Conservation (phyloP, 2,113 vertebrate species). For the Nanorana parkeri region DNA sequence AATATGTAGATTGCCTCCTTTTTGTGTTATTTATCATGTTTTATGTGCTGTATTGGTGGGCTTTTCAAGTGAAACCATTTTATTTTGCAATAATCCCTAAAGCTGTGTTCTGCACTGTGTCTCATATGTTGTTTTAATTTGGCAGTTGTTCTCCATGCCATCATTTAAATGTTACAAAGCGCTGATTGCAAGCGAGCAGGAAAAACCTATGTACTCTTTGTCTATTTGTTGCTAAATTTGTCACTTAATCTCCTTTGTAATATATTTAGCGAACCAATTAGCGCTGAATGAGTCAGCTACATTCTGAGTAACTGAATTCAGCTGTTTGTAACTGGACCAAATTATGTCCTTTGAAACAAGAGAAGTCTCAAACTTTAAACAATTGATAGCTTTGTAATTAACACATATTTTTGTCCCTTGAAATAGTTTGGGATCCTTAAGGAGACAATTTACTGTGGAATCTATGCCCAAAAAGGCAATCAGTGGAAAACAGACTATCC, state of each 20-base stretch:
- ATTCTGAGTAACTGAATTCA: background rate
- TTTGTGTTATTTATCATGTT: background rate
- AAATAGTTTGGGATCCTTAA: too few species aligned
- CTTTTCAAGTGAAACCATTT: conserved; percentile 7
- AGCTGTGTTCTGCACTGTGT: conserved; percentile 54
- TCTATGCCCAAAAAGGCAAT: too few species aligned
- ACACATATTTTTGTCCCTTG: too few species aligned
- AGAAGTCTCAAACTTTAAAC: too few species aligned
- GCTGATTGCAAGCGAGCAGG: too few species aligned
- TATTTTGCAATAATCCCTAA: background rate
- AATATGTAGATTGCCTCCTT: background rate
- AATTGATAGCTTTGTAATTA: too few species aligned
- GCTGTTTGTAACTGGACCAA: too few species aligned
- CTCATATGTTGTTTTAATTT: conserved; percentile 30
- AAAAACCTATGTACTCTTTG: background rate
- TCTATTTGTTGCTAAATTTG: background rate
- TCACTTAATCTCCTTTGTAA: background rate
- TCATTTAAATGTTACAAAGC: background rate
- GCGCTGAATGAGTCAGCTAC: background rate
- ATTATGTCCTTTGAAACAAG: too few species aligned
- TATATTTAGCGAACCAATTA: background rate
- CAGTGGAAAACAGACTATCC: too few species aligned
- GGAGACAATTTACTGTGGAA: too few species aligned
- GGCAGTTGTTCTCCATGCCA: background rate
- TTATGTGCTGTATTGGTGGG: background rate